A percentile compares a stretch with the other conserved stretches of the same genome.
phyloP scores from a whole-genome alignment of 2,797 vertebrate genomes.

The Malacoctenus gilli region DNA sequence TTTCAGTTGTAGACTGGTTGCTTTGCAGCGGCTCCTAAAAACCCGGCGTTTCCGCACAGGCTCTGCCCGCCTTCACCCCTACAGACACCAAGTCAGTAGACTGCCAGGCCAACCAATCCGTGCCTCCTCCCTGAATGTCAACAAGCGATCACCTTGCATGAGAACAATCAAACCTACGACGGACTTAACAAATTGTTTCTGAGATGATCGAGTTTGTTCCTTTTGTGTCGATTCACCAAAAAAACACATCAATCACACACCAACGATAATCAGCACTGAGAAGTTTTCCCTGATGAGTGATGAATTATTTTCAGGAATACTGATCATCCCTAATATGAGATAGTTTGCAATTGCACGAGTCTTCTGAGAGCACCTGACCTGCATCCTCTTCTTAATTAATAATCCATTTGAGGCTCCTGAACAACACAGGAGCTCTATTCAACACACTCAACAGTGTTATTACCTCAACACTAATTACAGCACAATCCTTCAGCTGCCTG shows the following conservation, averaged over 20 bases:
- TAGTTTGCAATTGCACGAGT: constrained; percentile 15
- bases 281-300: not conserved
- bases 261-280: too few relatives aligned
- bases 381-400: constrained; percentile 23
- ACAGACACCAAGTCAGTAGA: constrained; percentile 78
- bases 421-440: constrained; percentile 14
- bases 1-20: constrained; percentile 53
- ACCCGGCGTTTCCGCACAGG: constrained; percentile 60
- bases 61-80: constrained; percentile 61
- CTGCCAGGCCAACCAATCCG: constrained; percentile 11
- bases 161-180: constrained; percentile 10
- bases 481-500: constrained; percentile 11
- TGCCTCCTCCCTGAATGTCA: too few relatives aligned
- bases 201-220: not conserved
- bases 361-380: not conserved
- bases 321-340: not conserved
- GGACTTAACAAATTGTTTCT: not conserved
- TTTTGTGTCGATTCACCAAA: constrained; percentile 2
- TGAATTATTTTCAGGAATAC: constrained; percentile 1
- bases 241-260: constrained; percentile 12
- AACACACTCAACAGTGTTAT: constrained; percentile 14
- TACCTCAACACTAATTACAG: constrained; percentile 44
- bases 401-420: constrained; percentile 10
- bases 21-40: constrained; percentile 72
- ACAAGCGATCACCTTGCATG: constrained; percentile 58